Evolutionary conservation across 2,888 invertebrate species (phyloP).

Genomic region (Leistus spinibarbis): DNA sequence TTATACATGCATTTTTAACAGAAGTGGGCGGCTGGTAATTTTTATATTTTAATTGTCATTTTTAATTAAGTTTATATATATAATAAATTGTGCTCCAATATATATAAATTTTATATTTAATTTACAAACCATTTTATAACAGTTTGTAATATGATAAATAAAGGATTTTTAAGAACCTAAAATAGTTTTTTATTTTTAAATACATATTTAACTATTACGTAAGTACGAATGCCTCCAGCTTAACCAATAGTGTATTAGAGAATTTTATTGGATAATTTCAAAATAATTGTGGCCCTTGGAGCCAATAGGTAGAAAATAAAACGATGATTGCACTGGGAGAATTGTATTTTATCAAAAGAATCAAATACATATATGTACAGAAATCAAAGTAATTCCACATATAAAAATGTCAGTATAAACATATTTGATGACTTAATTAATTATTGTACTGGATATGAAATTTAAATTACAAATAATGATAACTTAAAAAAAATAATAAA

Average conservation of each 20-base stretch:
- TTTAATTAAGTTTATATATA: too few species aligned
- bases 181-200: background rate
- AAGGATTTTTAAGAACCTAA: background rate
- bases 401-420: background rate
- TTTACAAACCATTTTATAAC: background rate
- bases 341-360: background rate
- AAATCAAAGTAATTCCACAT: too few species aligned
- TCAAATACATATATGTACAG: background rate
- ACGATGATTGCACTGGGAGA: background rate
- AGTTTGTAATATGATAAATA: background rate
- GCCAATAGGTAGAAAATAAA: background rate
- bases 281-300: too few species aligned
- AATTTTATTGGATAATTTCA: too few species aligned
- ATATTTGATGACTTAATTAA: background rate
- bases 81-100: too few species aligned
- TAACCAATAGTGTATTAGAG: too few species aligned
- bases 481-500: background rate
- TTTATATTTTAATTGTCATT: background rate
- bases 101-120: conserved; percentile 17
- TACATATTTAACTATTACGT: background rate
- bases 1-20: too few species aligned
- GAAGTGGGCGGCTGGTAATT: conserved; percentile 13
- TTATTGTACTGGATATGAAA: background rate
- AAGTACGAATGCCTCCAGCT: too few species aligned
- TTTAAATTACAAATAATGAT: background rate